A percentile compares a stretch with the other conserved stretches of the same genome.
These are phyloP conservation scores for Hedychridium roseum DNA, from an alignment of 2,888 invertebrate genomes.

Conservation along the genomic window DNA sequence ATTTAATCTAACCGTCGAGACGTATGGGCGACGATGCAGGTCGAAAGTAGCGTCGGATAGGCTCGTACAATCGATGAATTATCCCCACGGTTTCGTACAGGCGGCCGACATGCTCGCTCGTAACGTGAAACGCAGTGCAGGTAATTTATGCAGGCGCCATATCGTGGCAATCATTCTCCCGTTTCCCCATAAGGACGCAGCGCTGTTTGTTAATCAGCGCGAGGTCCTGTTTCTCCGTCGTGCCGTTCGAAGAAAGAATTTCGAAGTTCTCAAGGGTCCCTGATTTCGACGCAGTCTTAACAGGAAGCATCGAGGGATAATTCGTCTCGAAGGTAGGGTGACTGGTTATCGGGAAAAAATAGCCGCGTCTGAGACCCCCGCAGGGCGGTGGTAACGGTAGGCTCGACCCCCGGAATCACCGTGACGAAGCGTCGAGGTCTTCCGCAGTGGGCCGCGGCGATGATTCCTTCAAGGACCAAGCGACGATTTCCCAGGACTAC, in stretches of 20 bases:
- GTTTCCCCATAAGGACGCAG: no score
- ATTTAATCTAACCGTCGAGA: not conserved
- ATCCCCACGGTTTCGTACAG: conserved; percentile 30
- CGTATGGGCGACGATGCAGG: no score
- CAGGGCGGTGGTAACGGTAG: not conserved
- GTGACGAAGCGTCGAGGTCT: conserved; percentile 36
- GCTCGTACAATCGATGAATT: conserved; percentile 36
- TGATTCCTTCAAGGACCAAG: conserved; percentile 42
- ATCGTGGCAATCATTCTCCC: conserved; percentile 35
- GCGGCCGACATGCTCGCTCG: not conserved
- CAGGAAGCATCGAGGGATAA: no score
- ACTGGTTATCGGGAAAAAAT: not conserved
- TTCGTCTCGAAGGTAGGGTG: not conserved
- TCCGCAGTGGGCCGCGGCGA: conserved; percentile 30
- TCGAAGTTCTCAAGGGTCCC: no score
- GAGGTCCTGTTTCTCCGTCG: no score
- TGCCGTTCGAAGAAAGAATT: no score
- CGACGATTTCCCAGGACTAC: conserved; percentile 30
- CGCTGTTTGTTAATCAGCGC: no score
- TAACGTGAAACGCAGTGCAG: conserved; percentile 31
- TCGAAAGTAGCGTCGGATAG: conserved; percentile 34
- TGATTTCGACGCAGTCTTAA: no score
- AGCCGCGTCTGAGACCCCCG: not conserved
- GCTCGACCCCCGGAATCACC: conserved; percentile 32
- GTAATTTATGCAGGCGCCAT: conserved; percentile 47